A percentile compares a stretch with the other conserved stretches of the same genome.
Evolutionary conservation across 2,888 invertebrate genomes (phyloP).

Genomic region (Rosalia funebris): DNA sequence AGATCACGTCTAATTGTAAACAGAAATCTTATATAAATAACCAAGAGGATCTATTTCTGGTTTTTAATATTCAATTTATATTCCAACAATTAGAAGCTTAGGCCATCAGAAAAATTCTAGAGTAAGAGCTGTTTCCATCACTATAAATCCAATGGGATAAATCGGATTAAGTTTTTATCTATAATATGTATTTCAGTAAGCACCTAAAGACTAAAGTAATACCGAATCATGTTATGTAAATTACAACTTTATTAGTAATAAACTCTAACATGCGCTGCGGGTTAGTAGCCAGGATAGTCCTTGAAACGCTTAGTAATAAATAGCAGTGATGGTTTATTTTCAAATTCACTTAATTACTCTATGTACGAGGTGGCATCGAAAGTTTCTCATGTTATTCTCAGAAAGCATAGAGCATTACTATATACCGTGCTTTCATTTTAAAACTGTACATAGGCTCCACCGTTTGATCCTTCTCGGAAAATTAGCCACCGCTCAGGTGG

Average conservation of each 20-base stretch:
- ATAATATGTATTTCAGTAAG: neutral
- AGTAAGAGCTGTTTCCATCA: neutral
- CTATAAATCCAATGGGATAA: neutral
- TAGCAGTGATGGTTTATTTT: neutral
- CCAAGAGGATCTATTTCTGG: neutral
- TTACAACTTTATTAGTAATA: neutral
- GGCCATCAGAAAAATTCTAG: neutral
- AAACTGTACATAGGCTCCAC: no score
- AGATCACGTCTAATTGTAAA: no score
- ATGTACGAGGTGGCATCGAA: no score
- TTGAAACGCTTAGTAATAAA: neutral
- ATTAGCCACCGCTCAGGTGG: no score
- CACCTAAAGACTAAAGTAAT: neutral
- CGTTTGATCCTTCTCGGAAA: no score
- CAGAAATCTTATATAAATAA: no score
- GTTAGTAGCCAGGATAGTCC: neutral
- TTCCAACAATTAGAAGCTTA: neutral
- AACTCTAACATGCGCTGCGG: neutral
- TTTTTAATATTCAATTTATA: neutral
- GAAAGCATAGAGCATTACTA: no score
- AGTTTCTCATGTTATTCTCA: no score
- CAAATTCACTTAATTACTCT: neutral
- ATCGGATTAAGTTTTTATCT: neutral
- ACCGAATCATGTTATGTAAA: neutral
- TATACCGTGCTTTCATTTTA: no score